Base-by-base conservation (phyloP, 2,113 vertebrate species). In the Grallaria varia region DNA sequence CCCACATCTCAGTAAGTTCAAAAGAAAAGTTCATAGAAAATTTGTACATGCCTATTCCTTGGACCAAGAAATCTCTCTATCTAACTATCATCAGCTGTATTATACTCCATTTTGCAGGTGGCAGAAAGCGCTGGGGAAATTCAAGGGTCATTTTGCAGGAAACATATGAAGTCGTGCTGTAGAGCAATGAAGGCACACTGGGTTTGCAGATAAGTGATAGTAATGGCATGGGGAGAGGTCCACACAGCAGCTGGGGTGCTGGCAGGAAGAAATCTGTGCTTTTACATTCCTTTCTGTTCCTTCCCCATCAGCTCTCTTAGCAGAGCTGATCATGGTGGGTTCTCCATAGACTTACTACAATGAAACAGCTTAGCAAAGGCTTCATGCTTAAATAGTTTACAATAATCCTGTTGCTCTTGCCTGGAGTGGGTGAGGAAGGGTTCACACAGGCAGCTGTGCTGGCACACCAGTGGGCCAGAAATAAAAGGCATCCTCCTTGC, bases 181-280 rank as follows among this genome's bases (percentile, higher is more conserved):
- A 85, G 62, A 56, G 55, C 55, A 58, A 1, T 3, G 7, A 49
- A 52, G 45, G 20, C 35, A 25, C 0, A 0, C 6, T 45, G 45
- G 33, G 24, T 28, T 8, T 78, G 42, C 8, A 37, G n/a, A 6
- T 12, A 55, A 27, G 52, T 0, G 0, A 53, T 8, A 0, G 0
- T 12, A 27, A 37, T 16, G 58, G 52, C 30, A 18, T 0, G 6
- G 67, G 6, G 39, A 76, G 79, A 59, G 39, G 7, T 42, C 20
- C 49, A 8, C n/a, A 1, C 71, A 25, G 44, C 73, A 37, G 31
- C 33, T 33, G 30, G 33, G 52, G n/a, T 25, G 35, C 47, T 30
- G 10, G 14, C 2, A 6, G 72, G 59, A 49, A 55, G 47, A 66
- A 39, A 64, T 35, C 17, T 6, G 21, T 35, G 22, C 49, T 49